These are phyloP conservation scores for Trachelus stipa DNA, from an alignment of 2,888 invertebrate genomes.

Conservation along the genomic window DNA sequence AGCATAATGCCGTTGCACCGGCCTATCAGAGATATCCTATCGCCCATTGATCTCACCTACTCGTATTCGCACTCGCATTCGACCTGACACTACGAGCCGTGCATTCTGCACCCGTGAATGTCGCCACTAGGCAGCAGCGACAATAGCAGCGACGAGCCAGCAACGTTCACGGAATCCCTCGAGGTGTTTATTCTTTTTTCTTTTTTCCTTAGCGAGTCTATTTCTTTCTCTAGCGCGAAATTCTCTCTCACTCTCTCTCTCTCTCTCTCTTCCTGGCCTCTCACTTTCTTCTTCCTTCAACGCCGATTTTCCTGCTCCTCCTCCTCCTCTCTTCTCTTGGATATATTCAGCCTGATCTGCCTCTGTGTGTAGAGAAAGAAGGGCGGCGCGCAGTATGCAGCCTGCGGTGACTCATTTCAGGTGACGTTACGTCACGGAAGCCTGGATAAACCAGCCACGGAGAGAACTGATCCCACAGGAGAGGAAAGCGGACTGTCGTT, in stretches of 20 bases:
- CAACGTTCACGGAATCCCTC: constrained; percentile 29
- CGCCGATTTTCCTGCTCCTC: no score
- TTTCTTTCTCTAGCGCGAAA: constrained; percentile 3
- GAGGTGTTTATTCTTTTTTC: constrained; percentile 45
- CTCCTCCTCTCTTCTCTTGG: constrained; percentile 1
- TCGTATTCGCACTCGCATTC: no score
- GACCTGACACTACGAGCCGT: no score
- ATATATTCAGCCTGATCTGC: constrained; percentile 11
- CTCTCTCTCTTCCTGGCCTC: constrained; percentile 7
- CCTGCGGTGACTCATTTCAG: constrained; percentile 38
- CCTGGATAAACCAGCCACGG: background rate
- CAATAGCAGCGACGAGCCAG: no score
- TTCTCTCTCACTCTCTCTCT: constrained; percentile 12
- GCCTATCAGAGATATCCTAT: no score
- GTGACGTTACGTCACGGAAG: constrained; percentile 27
- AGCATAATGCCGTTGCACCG: no score
- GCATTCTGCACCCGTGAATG: background rate
- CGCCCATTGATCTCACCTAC: no score
- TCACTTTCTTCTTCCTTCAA: background rate
- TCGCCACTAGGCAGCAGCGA: background rate
- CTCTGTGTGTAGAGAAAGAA: background rate
- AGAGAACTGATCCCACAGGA: no score
- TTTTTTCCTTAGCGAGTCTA: constrained; percentile 29
- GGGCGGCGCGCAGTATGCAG: constrained; percentile 16
- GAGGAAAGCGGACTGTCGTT: no score